These are phyloP conservation scores for Rhamnusium bicolor DNA, from an alignment of 2,888 invertebrate species.

Conservation along the genomic window DNA sequence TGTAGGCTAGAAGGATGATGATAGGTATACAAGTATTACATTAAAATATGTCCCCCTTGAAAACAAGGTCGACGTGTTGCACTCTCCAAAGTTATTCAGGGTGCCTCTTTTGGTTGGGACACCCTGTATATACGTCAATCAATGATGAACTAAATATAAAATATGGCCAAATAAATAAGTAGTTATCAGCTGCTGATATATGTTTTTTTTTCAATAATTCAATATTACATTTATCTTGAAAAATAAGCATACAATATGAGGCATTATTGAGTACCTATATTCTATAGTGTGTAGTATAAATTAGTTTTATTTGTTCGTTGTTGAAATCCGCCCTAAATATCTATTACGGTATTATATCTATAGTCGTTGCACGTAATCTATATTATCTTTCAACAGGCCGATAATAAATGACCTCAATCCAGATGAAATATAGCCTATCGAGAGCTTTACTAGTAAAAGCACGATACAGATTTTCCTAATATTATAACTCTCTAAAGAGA, in stretches of 20 bases:
- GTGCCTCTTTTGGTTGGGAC: too few relatives aligned
- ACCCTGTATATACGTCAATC: neutral
- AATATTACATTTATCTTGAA: neutral
- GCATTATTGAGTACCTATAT: constrained; percentile 20
- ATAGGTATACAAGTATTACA: too few relatives aligned
- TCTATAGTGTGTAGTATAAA: constrained; percentile 31
- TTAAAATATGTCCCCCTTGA: too few relatives aligned
- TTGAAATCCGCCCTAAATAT: constrained; percentile 45
- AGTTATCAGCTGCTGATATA: neutral
- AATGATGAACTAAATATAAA: neutral
- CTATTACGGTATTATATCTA: constrained; percentile 55
- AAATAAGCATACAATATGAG: neutral
- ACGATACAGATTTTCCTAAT: constrained; percentile 50
- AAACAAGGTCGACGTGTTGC: too few relatives aligned
- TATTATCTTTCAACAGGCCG: constrained; percentile 61
- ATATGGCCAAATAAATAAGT: neutral
- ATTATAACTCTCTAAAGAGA: constrained; percentile 40
- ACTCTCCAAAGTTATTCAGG: too few relatives aligned
- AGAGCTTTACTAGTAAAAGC: constrained; percentile 42
- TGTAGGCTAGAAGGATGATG: too few relatives aligned
- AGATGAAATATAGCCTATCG: constrained; percentile 56
- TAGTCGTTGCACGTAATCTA: constrained; percentile 61
- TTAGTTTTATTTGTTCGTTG: constrained; percentile 43
- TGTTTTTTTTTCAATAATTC: neutral
- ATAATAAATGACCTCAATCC: constrained; percentile 60